Conservation (phyloP, 2,797 vertebrate genomes). For the Hybognathus amarus region DNA sequence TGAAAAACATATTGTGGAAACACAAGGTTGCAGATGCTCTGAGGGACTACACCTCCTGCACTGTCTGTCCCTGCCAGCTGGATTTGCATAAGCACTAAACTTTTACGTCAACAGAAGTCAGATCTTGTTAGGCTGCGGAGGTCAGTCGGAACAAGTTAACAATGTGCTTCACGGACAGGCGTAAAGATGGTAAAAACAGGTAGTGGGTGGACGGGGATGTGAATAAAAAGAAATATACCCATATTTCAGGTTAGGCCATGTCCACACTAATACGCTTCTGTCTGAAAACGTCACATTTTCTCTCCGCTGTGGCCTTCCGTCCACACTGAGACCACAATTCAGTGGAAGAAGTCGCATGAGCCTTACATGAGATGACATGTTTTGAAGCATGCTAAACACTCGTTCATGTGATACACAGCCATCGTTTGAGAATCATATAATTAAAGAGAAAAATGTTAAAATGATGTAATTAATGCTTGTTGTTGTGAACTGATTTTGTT, state of each 20-base stretch:
- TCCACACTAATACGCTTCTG: no score
- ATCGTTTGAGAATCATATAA: slow-evolving; percentile 39
- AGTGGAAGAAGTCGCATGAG: slow-evolving; percentile 24
- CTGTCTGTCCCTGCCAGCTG: slow-evolving; percentile 39
- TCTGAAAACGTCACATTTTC: no score
- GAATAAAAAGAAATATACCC: no score
- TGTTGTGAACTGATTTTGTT: background rate
- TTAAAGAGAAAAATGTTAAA: slow-evolving; percentile 14
- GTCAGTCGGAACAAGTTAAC: slow-evolving; percentile 18
- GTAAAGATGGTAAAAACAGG: slow-evolving; percentile 1
- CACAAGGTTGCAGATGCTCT: background rate
- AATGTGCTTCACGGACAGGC: background rate
- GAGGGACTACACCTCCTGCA: slow-evolving; percentile 25
- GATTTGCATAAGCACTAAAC: slow-evolving; percentile 54
- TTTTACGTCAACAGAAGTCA: slow-evolving; percentile 67
- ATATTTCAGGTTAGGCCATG: no score
- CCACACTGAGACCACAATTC: no score
- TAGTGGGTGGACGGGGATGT: background rate
- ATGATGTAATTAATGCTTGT: background rate
- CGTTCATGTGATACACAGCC: background rate
- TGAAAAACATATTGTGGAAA: background rate
- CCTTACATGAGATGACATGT: slow-evolving; percentile 24
- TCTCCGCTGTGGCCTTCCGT: no score
- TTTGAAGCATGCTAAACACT: slow-evolving; percentile 35
- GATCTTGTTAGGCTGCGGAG: slow-evolving; percentile 63